Percentiles rank a stretch among this genome's conserved stretches.
These are phyloP conservation scores for Liopterus haemorrhoidalis DNA, from an alignment of 2,888 invertebrate genomes.

Conservation along the genomic window DNA sequence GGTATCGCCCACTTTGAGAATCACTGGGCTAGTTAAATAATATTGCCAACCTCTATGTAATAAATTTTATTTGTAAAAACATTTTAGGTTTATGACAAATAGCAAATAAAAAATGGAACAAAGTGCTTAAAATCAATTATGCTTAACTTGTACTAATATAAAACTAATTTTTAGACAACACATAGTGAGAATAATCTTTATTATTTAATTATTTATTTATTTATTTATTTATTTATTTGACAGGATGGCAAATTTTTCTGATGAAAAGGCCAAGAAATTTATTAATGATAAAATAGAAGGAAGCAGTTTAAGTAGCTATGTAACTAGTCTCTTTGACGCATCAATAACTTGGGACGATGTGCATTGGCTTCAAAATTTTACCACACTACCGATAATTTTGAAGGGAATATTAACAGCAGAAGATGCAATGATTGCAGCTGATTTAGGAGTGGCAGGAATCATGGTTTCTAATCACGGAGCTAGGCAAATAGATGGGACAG, in stretches of 20 bases:
- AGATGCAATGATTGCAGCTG: slow-evolving; percentile 71
- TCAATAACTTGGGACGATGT: slow-evolving; percentile 83
- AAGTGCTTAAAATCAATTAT: too few species aligned
- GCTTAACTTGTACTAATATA: too few species aligned
- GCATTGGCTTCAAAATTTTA: slow-evolving; percentile 73
- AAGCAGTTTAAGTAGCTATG: slow-evolving; percentile 75
- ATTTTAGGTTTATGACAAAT: too few species aligned
- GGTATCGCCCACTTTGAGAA: too few species aligned
- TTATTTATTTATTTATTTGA: slow-evolving; percentile 36
- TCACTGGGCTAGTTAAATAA: too few species aligned
- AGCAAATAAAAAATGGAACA: too few species aligned
- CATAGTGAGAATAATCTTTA: too few species aligned
- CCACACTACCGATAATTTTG: slow-evolving; percentile 71
- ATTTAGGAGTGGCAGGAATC: slow-evolving; percentile 71
- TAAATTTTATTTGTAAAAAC: too few species aligned
- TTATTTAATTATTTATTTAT: too few species aligned
- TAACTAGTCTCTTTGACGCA: slow-evolving; percentile 70
- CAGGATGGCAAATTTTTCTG: slow-evolving; percentile 77
- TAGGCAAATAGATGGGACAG: slow-evolving; percentile 79
- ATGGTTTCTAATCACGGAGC: slow-evolving; percentile 94
- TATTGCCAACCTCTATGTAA: too few species aligned
- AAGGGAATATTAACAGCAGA: slow-evolving; percentile 84
- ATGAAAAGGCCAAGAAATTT: slow-evolving; percentile 47
- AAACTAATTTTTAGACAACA: too few species aligned
- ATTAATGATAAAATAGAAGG: slow-evolving; percentile 49